Base-by-base conservation (phyloP, 1,140 invertebrate species). In the Octopus sinensis region DNA sequence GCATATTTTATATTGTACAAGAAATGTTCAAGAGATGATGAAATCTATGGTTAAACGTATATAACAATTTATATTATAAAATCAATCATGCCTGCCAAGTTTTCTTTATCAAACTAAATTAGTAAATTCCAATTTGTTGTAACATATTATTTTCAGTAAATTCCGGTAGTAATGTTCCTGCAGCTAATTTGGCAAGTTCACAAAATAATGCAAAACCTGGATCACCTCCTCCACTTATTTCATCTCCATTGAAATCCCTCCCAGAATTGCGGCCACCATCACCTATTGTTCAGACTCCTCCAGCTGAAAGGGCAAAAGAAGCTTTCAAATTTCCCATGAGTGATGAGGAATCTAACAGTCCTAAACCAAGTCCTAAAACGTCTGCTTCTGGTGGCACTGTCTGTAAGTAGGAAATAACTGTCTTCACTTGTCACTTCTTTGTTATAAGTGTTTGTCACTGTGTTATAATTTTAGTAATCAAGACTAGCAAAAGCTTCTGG, bases 161-260 rank as follows among this genome's bases (percentile, higher is more conserved):
- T 73, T 73, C 68, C 30, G 68, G 68, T 73, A 13, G 68, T 73
- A 73, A 73, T 73, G 68, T 73, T 73, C 30, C 68, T 23, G 30
- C 17, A n/a, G 68, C 68, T 13, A 73, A 73, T 23, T 5, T 73
- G 68, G 68, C 68, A 13, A 77, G 52, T 77, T 62, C 82, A 5
- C 80, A 80, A 71, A 54, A 80, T 51, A 79, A 80, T 71, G 17
- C n/a, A 30, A 68, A 43, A 77, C 78, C 79, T 53, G 23, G 75
- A 30, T 87, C 88, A 78, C 83, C 90, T 79, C 87, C 90, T 84
- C 87, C 91, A 86, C 89, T 83, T 81, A 84, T 78, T 79, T 53
- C 82, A 12, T 79, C 83, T 53, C 62, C 83, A 76, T 83, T 83
- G 77, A 85, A 54, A 79, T 86, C 51, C 82, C 85, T 79, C 80